Base-by-base conservation (phyloP, 64 coral and sea anemone species). In the Porites australiensis region DNA sequence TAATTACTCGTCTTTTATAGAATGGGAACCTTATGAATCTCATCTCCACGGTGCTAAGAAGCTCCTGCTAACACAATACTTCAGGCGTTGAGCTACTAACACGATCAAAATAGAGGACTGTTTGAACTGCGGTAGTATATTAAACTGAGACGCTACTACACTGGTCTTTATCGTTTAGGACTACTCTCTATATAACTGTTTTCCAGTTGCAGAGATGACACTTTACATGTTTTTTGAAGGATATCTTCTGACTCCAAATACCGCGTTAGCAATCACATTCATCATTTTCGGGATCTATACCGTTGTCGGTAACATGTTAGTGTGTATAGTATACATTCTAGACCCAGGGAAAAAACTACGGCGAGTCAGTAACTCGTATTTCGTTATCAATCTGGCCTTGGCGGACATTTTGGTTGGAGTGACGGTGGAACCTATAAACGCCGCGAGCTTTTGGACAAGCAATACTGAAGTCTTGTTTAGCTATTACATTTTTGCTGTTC, bases 391-490 rank as follows among this genome's bases (percentile, higher is more conserved):
- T 77, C 73, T 97, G 75, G 87, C 91, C 52, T 46, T 94, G 72
- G 95, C 95, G 3, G 95, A 97, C 61, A 97, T 97, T 65, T 69
- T 97, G 19, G 95, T 97, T 61, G 95, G 95, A 6, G 83, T 97
- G 45, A 91, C 95, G 3, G 95, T 97, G 0, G 95, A 97, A 4
- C 95, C 95, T 8, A 87, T 97, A 54, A 97, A 97, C 58, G 95
- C 95, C 1, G 93, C 95, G 19, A 94, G 92, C 43, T 94, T 87
- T 47, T 97, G 95, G 95, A 51, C 83, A 3, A 88, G 83, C 1
- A 94, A 94, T 65, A 87, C 72, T 1, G 75, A 88, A 8, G 75
- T 97, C 10, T 84, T 94, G 13, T 97, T 97, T 74, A 77, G 80
- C 2, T 97, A 91, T 45, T 97, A 94, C 47, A 86, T 97, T 3